phyloP scores from a whole-genome alignment of 1,140 invertebrate genomes.

The Drosophila ogumai region DNA sequence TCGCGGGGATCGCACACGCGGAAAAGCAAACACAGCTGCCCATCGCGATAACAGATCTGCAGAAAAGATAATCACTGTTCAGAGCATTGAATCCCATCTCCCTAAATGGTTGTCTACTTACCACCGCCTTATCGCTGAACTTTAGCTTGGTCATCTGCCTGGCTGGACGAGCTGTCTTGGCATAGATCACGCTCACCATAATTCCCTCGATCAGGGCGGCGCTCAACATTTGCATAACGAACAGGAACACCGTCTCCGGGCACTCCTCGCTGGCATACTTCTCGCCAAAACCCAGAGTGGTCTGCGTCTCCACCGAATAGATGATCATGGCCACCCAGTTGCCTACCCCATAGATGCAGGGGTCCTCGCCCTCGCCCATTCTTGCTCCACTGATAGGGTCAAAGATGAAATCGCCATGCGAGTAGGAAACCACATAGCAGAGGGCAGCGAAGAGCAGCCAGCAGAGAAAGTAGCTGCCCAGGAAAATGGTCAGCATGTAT shows the following conservation, averaged over 20 bases:
- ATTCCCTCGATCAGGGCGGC: conserved; percentile 87
- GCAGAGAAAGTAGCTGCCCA: conserved; percentile 86
- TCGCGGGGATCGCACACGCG: conserved; percentile 87
- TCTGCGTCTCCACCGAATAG: conserved; percentile 88
- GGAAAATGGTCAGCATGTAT: conserved; percentile 86
- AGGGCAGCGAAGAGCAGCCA: conserved; percentile 86
- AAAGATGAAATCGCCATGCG: conserved; percentile 85
- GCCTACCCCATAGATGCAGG: conserved; percentile 86
- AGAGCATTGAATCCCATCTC: background rate
- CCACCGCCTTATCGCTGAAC: conserved; percentile 88
- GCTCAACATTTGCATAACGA: conserved; percentile 87
- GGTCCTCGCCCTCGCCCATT: conserved; percentile 71
- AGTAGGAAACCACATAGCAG: conserved; percentile 86
- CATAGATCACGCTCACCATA: conserved; percentile 87
- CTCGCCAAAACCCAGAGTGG: conserved; percentile 89
- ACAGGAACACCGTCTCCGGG: conserved; percentile 92
- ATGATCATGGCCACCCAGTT: conserved; percentile 87
- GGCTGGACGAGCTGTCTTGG: conserved; percentile 87
- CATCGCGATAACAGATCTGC: conserved; percentile 88
- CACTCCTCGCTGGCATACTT: conserved; percentile 94
- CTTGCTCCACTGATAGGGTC: conserved; percentile 66
- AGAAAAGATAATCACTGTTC: conserved; percentile 37
- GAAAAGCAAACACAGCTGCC: conserved; percentile 87
- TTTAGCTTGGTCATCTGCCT: conserved; percentile 86
- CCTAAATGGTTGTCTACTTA: conserved; percentile 60